Percentiles rank a stretch among this genome's conserved stretches.
These are phyloP conservation scores for Labroides dimidiatus DNA, from an alignment of 2,797 vertebrate genomes.

Conservation along the genomic window DNA sequence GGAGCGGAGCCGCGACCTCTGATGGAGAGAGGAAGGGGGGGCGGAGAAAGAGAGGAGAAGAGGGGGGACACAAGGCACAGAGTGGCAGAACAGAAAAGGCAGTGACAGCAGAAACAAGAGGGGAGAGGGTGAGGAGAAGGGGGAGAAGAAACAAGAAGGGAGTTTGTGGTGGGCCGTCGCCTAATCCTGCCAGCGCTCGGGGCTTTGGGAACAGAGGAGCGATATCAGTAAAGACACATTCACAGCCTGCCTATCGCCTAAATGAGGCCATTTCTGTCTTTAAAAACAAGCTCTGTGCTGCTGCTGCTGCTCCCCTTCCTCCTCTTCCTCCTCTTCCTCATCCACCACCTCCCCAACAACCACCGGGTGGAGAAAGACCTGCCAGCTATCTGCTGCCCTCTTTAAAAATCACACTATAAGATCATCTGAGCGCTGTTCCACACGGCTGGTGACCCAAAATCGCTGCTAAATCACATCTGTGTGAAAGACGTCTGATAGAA, in stretches of 20 bases:
- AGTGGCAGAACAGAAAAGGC: slow-evolving; percentile 40
- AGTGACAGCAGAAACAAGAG: slow-evolving; percentile 48
- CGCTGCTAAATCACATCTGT: slow-evolving; percentile 33
- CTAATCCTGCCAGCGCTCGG: slow-evolving; percentile 57
- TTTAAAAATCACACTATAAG: slow-evolving; percentile 55
- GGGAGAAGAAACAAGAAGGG: slow-evolving; percentile 19
- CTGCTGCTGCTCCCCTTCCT: slow-evolving; percentile 23
- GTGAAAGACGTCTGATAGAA: slow-evolving; percentile 13
- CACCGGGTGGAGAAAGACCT: slow-evolving; percentile 49
- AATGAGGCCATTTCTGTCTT: slow-evolving; percentile 65
- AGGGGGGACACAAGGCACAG: slow-evolving; percentile 40
- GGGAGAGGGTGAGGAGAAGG: neutral
- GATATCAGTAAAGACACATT: slow-evolving; percentile 68
- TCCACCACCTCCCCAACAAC: slow-evolving; percentile 51
- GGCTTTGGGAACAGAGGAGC: slow-evolving; percentile 56
- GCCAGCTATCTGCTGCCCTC: slow-evolving; percentile 67
- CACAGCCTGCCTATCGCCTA: slow-evolving; percentile 52
- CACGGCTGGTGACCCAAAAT: slow-evolving; percentile 10
- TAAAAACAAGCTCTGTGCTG: slow-evolving; percentile 8
- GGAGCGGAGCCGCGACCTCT: slow-evolving; percentile 60
- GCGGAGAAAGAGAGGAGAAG: slow-evolving; percentile 1
- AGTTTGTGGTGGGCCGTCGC: slow-evolving; percentile 53
- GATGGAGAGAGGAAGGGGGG: slow-evolving; percentile 18
- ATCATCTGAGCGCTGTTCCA: slow-evolving; percentile 42
- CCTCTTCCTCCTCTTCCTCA: slow-evolving; percentile 29